Percentiles rank a stretch among this genome's conserved stretches.
Evolutionary conservation across 1,140 invertebrate genomes (phyloP).

Genomic region (Amphibalanus amphitrite): DNA sequence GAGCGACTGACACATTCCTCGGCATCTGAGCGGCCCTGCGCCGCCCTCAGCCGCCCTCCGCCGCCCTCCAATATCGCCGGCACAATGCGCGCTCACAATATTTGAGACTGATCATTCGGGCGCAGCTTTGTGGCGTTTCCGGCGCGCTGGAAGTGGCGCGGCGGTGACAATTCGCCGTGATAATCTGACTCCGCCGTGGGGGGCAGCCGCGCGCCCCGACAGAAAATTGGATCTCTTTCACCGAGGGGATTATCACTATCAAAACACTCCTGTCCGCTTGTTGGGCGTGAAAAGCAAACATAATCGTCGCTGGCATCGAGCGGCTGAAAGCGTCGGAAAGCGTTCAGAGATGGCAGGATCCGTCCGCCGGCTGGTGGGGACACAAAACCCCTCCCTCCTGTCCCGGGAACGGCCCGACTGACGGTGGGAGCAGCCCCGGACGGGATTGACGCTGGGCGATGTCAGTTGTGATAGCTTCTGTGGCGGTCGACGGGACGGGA

Average conservation of each 20-base stretch:
- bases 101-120: not conserved
- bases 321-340: not conserved
- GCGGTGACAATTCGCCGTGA: not conserved
- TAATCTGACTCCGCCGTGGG: not conserved
- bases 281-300: constrained; percentile 1
- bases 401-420: not conserved
- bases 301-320: not conserved
- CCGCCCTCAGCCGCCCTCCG: too few species aligned
- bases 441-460: not conserved
- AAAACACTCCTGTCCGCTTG: constrained; percentile 1
- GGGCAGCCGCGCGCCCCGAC: too few species aligned
- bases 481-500: not conserved
- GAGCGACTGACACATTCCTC: not conserved
- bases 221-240: not conserved
- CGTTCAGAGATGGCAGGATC: not conserved
- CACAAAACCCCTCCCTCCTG: not conserved
- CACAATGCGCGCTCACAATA: not conserved
- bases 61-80: not conserved
- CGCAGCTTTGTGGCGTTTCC: not conserved
- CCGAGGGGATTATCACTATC: not conserved
- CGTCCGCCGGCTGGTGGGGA: not conserved
- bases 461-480: not conserved
- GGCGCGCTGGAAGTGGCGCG: not conserved
- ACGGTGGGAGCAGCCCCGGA: too few species aligned
- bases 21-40: too few species aligned